These are phyloP conservation scores for Cynopterus sphinx DNA, from an alignment of 2,797 vertebrate species.

Conservation along the genomic window DNA sequence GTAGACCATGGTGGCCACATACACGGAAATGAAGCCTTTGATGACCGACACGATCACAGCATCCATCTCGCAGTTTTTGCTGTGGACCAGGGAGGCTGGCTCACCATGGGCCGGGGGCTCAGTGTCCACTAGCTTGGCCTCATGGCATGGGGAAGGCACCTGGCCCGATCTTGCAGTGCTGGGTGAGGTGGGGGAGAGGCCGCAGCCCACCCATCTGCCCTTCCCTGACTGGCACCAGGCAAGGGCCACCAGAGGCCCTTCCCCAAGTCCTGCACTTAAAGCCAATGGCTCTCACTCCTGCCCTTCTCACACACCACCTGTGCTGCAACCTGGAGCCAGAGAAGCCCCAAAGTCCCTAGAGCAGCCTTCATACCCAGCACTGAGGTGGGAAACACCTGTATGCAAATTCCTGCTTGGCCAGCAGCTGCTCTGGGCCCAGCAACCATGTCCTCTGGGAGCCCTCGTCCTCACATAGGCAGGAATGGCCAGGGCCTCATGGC, in stretches of 20 bases:
- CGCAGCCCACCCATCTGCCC: not conserved
- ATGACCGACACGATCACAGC: conserved; percentile 92
- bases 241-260: not conserved
- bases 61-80: conserved; percentile 96
- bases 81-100: conserved; percentile 56
- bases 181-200: accelerated
- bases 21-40: conserved; percentile 93
- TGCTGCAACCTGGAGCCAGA: too few species aligned
- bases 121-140: accelerated
- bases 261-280: not conserved
- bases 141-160: too few species aligned
- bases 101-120: accelerated
- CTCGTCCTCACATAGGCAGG: accelerated
- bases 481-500: not conserved
- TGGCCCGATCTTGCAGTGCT: not conserved
- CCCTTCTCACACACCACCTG: not conserved
- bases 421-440: not conserved
- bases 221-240: not conserved
- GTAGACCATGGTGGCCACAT: conserved; percentile 92
- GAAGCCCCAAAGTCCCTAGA: too few species aligned
- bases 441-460: not conserved
- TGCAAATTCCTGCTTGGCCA: not conserved
- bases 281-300: too few species aligned
- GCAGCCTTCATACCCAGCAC: not conserved
- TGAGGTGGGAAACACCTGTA: too few species aligned